Evolutionary conservation across 1,140 invertebrate genomes (phyloP), one percentile per base, ranked within the genome.

Genomic region (Nephila pilipes): DNA sequence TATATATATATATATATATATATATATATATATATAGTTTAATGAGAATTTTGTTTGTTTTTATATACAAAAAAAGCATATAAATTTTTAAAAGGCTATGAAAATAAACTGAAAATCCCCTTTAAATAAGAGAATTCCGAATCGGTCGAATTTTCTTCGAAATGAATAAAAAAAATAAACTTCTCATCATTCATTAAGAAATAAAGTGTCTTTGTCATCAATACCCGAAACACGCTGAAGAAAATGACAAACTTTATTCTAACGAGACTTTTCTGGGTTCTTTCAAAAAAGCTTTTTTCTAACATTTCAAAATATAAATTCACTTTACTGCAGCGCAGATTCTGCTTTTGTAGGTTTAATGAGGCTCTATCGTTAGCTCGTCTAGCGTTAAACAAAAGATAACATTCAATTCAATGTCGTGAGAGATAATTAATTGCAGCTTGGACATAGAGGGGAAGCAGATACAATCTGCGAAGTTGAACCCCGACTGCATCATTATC

Each of bases 361-460:
- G 60, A 87, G 57, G 5, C 55, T 20, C 38, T 20, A 65, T 87
- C 85, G 46, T 81, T 87, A 65, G 22, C 65, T 58, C 32, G 57
- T 25, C 36, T 54, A 14, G 57, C 60, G 32, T 65, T 60, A 65
- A 58, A 87, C 85, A 87, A 87, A 87, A 87, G 85, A 87, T 87
- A 87, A 87, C 85, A 87, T 87, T 87, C 58, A 32, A 38, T 87
- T 65, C 29, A 25, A 63, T 38, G 60, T 87, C 85, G 38, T 46
- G n/a, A 38, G 58, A 55, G 60, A 87, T 87, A 87, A 87, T 87
- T 87, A 87, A 87, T 65, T 87, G 60, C 12, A 69, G 65, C 25
- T 29, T 32, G 25, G 65, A 25, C 10, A 16, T 12, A 22, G 29
- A n/a, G 85, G 79, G 79, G 79, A 81, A 54, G 79, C 38, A 81